These are phyloP conservation scores for Corythoichthys haematopterus DNA, from an alignment of 2,113 vertebrate genomes.

Conservation along the genomic window DNA sequence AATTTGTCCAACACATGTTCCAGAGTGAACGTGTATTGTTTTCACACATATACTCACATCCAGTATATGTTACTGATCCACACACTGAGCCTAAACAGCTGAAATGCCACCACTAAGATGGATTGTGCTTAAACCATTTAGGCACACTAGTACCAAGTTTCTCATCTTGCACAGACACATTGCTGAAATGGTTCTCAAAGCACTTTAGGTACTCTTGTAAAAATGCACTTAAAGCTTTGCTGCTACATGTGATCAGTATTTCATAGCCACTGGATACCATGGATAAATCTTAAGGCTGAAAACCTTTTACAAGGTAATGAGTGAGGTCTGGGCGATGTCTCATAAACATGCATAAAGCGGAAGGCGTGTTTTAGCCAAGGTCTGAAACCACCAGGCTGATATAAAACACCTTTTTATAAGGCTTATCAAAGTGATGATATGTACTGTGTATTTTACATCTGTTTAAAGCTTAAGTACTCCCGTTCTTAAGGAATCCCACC, in stretches of 20 bases:
- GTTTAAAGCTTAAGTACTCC: background rate
- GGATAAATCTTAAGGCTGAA: constrained; percentile 48
- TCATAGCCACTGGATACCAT: constrained; percentile 40
- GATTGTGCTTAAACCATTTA: constrained; percentile 63
- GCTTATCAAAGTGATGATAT: background rate
- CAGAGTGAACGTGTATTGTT: constrained; percentile 42
- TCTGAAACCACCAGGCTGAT: constrained; percentile 1
- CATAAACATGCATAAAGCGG: constrained; percentile 11
- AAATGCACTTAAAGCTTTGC: constrained; percentile 55
- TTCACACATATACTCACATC: constrained; percentile 49
- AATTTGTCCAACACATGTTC: constrained; percentile 36
- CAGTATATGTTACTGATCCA: constrained; percentile 45
- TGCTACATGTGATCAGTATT: constrained; percentile 59
- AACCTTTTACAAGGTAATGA: constrained; percentile 62
- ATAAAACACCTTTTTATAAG: constrained; percentile 11
- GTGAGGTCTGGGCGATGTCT: constrained; percentile 35
- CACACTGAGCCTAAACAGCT: constrained; percentile 58
- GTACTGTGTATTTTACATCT: constrained; percentile 15
- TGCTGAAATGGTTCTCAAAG: constrained; percentile 58
- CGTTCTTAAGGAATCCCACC: background rate
- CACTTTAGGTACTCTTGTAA: constrained; percentile 60
- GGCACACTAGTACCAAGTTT: constrained; percentile 52
- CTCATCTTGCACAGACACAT: constrained; percentile 57
- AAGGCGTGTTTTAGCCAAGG: constrained; percentile 3
- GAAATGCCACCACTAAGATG: constrained; percentile 61